A percentile compares a stretch with the other conserved stretches of the same genome.
Evolutionary conservation across 2,113 vertebrate species (phyloP).

Genomic region (Otocyon megalotis): DNA sequence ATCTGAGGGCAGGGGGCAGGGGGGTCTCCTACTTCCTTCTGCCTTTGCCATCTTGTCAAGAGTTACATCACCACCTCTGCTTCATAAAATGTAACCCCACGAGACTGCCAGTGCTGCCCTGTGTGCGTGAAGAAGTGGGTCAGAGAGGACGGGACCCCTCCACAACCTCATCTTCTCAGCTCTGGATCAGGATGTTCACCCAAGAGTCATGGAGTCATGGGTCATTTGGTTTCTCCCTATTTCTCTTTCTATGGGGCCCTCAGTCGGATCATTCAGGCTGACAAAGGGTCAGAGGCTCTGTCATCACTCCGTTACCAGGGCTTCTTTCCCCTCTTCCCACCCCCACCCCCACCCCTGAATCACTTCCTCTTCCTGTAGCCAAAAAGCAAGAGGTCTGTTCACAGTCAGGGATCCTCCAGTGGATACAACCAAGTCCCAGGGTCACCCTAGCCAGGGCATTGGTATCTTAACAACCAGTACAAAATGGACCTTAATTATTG

Average conservation of each 20-base stretch:
- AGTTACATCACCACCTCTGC: not conserved
- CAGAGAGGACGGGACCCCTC: not conserved
- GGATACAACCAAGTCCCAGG: not conserved
- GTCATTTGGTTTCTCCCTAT: not conserved
- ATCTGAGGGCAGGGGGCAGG: not conserved
- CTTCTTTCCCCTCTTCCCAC: not conserved
- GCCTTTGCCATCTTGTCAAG: not conserved
- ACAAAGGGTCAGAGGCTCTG: not conserved
- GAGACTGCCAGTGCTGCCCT: too few species aligned
- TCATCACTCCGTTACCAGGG: too few species aligned
- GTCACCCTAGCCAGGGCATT: not conserved
- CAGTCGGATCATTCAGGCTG: not conserved
- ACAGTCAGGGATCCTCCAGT: not conserved
- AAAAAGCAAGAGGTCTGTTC: not conserved
- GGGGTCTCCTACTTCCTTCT: not conserved
- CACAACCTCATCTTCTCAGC: not conserved
- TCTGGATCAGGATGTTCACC: too few species aligned
- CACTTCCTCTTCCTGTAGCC: not conserved
- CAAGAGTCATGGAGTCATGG: not conserved
- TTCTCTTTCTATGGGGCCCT: rapidly evolving
- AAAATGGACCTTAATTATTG: not conserved
- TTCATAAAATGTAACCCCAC: not conserved
- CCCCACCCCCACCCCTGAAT: not conserved
- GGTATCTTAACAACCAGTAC: not conserved
- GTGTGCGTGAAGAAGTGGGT: not conserved